These are phyloP conservation scores for Hormaphis cornu DNA, from an alignment of 1,140 invertebrate genomes.

Conservation along the genomic window DNA sequence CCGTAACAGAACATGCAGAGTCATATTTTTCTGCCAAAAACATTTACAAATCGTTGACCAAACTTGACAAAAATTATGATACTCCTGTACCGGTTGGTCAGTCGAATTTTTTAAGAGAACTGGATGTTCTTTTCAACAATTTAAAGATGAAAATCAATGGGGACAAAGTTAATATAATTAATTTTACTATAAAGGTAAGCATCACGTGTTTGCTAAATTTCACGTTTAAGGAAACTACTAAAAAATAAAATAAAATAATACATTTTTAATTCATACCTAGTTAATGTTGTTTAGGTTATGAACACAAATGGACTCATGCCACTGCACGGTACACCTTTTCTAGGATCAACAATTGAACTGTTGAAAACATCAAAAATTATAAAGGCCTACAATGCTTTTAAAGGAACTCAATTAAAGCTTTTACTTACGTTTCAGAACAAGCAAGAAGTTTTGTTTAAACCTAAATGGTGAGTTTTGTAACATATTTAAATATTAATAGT, in stretches of 20 bases:
- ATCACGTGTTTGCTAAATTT: not conserved
- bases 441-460: constrained; percentile 79
- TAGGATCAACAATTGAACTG: constrained; percentile 61
- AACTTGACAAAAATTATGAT: constrained; percentile 9
- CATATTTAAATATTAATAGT: not conserved
- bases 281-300: constrained; percentile 60
- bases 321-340: constrained; percentile 47
- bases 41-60: not conserved
- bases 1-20: not conserved
- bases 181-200: not conserved
- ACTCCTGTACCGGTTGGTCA: not conserved
- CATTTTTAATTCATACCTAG: too few species aligned
- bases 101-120: constrained; percentile 3
- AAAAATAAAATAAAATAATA: too few species aligned
- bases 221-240: not conserved
- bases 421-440: constrained; percentile 65
- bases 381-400: constrained; percentile 60
- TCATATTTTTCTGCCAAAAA: not conserved
- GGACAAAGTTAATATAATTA: constrained; percentile 1
- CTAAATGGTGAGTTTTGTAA: constrained; percentile 55
- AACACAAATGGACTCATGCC: constrained; percentile 57
- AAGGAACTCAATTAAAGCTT: constrained; percentile 86
- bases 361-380: constrained; percentile 60
- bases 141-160: constrained; percentile 7
- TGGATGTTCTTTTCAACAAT: not conserved